Evolutionary conservation across 2,113 vertebrate genomes (phyloP), one percentile per base, ranked within the genome.

Genomic region (Seriola dumerili): DNA sequence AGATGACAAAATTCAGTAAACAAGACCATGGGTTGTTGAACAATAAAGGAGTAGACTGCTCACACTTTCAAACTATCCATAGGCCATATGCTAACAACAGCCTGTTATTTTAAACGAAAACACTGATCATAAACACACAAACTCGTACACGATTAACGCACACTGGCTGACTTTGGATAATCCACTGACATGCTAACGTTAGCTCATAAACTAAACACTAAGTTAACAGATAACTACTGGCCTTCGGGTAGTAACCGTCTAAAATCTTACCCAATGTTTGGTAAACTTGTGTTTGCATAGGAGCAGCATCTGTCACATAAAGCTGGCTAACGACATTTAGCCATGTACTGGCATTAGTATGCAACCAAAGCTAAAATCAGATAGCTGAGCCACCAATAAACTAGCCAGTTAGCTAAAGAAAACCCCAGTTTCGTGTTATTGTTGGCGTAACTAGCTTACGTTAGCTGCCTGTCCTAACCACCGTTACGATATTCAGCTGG

Each of bases 121-220:
- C 17, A 44, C 5, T 69, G 34, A 62, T 23, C 25, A 61, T 23
- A 59, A 44, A 72, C 57, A 76, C 25, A 57, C 10, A 64, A 44
- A 82, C 46, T 61, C 44, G 57, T 1, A 12, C 34, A 44, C 17
- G 44, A 14, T 75, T 46, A 44, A 72, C 14, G 11, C 42, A 55
- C 25, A n/a, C 2, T 9, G 5, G 74, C 65, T 74, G 86, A 86
- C 80, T 92, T 76, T 80, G 38, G 14, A 80, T 40, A 48, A 77
- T 66, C 64, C 83, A 63, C 63, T 54, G 61, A 83, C 78, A 72
- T 64, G 64, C 76, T 87, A 80, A 67, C 42, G 29, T 65, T 82
- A 79, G 59, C 76, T 54, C 42, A 57, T 19, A 67, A 59, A 83
- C 16, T 79, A 29, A 34, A 34, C 0, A 63, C 3, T 14, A 57